These are phyloP conservation scores for Irena cyanogastra DNA, from an alignment of 2,113 vertebrate species.

Conservation along the genomic window DNA sequence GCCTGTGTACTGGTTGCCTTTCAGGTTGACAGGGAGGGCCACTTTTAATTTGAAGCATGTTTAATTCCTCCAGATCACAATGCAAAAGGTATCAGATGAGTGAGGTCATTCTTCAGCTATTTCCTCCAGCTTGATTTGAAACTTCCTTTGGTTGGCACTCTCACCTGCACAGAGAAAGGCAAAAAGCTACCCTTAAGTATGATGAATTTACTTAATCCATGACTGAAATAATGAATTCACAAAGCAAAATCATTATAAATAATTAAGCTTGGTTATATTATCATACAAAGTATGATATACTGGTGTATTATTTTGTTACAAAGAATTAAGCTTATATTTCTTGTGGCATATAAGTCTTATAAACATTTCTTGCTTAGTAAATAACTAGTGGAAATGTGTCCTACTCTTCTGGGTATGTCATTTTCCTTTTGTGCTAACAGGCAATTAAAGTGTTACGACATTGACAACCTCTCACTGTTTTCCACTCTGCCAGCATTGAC, in stretches of 20 bases:
- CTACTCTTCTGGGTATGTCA: background rate
- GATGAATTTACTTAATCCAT: background rate
- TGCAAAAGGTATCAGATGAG: background rate
- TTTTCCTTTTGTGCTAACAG: conserved; percentile 11
- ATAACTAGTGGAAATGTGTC: background rate
- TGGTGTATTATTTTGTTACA: background rate
- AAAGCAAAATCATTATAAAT: background rate
- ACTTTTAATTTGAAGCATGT: background rate
- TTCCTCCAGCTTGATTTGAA: background rate
- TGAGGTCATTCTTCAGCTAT: background rate
- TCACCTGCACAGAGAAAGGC: background rate
- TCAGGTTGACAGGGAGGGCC: background rate
- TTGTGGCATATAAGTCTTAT: background rate
- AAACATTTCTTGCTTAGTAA: conserved; percentile 4
- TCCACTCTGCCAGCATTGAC: background rate
- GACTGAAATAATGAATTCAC: background rate
- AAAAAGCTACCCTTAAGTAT: background rate
- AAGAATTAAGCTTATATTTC: conserved; percentile 3
- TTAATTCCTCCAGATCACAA: background rate
- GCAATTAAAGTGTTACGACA: conserved; percentile 22
- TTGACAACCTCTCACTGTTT: background rate
- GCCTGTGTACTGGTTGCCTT: background rate
- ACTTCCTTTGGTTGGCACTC: background rate
- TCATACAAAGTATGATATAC: background rate
- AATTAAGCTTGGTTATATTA: background rate